Percentiles rank a stretch among this genome's conserved stretches.
These are phyloP conservation scores for Syngnathoides biaculeatus DNA, from an alignment of 2,113 vertebrate genomes.

Conservation along the genomic window DNA sequence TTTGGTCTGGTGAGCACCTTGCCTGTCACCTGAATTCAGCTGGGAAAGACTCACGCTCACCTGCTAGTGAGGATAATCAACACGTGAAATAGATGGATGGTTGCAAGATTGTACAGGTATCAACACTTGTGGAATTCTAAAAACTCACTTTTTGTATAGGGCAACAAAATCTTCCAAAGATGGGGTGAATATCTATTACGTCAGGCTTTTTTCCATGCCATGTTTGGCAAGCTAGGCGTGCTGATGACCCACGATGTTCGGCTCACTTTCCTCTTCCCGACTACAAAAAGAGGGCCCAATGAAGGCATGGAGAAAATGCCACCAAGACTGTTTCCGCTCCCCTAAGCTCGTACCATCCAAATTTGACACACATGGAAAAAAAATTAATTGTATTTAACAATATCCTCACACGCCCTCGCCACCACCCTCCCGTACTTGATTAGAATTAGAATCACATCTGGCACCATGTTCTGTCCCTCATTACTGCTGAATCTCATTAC, in stretches of 20 bases:
- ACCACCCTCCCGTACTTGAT: slow-evolving; percentile 63
- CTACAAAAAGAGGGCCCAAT: slow-evolving; percentile 27
- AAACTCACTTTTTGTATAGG: too few species aligned
- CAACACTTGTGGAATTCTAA: too few species aligned
- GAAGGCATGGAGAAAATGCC: slow-evolving; percentile 15
- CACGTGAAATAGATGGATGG: too few species aligned
- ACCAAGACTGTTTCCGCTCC: slow-evolving; percentile 32
- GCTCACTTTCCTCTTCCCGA: slow-evolving; percentile 56
- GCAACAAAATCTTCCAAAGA: too few species aligned
- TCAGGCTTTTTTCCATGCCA: slow-evolving; percentile 43
- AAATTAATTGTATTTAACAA: slow-evolving; percentile 77
- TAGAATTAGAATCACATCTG: slow-evolving; percentile 79
- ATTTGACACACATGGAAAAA: slow-evolving; percentile 50
- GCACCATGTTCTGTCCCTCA: slow-evolving; percentile 73
- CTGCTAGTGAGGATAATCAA: too few species aligned
- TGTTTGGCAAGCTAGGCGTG: slow-evolving; percentile 21
- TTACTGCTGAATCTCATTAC: slow-evolving; percentile 77
- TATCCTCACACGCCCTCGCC: slow-evolving; percentile 53
- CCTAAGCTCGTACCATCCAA: slow-evolving; percentile 40
- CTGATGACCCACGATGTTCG: slow-evolving; percentile 38
- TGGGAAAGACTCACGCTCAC: too few species aligned
- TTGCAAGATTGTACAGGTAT: too few species aligned
- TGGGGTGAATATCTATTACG: not conserved
- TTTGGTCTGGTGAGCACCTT: too few species aligned
- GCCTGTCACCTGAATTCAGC: too few species aligned